Base-by-base conservation (phyloP, 2,888 invertebrate species). In the Eugnorisma glareosa region DNA sequence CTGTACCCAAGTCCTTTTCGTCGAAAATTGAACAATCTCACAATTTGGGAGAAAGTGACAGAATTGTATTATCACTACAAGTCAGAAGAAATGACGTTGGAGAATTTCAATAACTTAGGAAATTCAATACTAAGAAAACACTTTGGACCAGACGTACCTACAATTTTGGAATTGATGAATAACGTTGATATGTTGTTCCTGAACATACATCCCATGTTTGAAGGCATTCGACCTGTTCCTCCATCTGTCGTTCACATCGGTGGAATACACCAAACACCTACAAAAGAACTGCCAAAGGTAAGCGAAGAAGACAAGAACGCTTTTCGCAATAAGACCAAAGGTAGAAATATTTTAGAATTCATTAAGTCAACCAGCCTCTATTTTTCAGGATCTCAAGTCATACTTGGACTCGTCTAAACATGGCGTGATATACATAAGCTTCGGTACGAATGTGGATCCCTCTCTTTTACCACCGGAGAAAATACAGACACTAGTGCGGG, bases 381-480 rank as follows among this genome's bases (percentile, higher is more conserved):
- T 21, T 70, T 91, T 89, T 73, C 78, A 94, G 94, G 93, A 94
- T 51, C 83, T 94, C 0, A 89, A 93, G 67, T 28, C 78, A 1
- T 93, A 91, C 63, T 79, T 94, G 15, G 93, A 94, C 72, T 89
- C 90, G 0, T 94, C 94, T 1, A 90, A 89, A 74, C 71, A 91
- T 67, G 94, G 94, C 5, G 92, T 93, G 0, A 92, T 94, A 64
- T 94, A 94, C 72, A 83, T 93, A 15, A 94, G 94, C 77, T 93
- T 93, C 73, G 95, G 94, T 0, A 92, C 94, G 6, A 94, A 94
- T 79, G 90, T 92, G 1, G 86, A 89, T 35, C 90, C 94, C 2
- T 88, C 92, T 61, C 69, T 83, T 13, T 80, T 95, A 24, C 89
- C 91, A 1, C 74, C 86, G 40, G 87, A 92, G 45, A 92, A 83